Evolutionary conservation across 2,888 invertebrate species (phyloP).

Genomic region (Acanthosepion pharaonis): DNA sequence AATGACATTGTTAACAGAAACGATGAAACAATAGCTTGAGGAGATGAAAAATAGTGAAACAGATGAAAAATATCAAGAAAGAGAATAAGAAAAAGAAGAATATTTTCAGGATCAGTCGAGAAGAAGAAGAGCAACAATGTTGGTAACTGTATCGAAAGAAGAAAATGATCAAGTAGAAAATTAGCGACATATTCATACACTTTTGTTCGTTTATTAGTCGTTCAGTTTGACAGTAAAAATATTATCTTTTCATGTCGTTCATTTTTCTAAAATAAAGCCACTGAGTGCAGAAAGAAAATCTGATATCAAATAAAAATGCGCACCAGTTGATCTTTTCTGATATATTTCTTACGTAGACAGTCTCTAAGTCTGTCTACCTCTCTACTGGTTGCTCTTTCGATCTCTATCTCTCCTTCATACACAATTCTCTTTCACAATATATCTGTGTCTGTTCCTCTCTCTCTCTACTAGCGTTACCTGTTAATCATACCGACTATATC

Average conservation of each 20-base stretch:
- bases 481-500: not conserved
- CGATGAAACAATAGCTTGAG: too few relatives aligned
- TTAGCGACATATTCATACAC: not conserved
- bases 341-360: not conserved
- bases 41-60: too few relatives aligned
- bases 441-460: not conserved
- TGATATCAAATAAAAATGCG: not conserved
- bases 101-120: not conserved
- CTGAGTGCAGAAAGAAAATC: conserved; percentile 17
- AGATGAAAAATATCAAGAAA: too few relatives aligned
- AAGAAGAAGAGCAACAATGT: not conserved
- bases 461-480: not conserved
- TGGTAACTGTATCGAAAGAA: not conserved
- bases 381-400: not conserved
- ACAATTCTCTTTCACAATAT: too few relatives aligned
- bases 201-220: not conserved
- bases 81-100: not conserved
- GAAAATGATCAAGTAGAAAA: not conserved
- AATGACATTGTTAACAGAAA: too few relatives aligned
- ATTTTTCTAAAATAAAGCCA: not conserved
- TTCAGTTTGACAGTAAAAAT: not conserved
- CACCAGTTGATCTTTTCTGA: not conserved
- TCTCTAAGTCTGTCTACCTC: not conserved
- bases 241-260: not conserved
- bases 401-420: too few relatives aligned